phyloP scores from a whole-genome alignment of 2,888 invertebrate genomes.

The Drosophila falleni region DNA sequence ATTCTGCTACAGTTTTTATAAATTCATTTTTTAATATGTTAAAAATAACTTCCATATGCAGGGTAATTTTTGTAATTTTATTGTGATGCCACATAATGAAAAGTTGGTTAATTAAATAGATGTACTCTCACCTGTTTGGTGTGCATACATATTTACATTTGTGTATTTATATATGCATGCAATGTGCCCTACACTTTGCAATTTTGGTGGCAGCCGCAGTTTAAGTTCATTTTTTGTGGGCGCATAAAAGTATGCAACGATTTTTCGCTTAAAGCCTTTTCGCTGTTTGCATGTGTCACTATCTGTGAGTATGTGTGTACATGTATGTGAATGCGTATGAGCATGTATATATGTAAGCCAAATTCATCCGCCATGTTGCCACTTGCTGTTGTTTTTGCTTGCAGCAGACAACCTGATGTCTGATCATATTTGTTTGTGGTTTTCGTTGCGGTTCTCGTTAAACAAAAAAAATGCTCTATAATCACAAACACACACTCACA shows the following conservation, averaged over 20 bases:
- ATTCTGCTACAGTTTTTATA: not conserved
- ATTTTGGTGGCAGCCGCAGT: conserved; percentile 1
- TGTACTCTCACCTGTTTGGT: not conserved
- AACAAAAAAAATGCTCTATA: conserved; percentile 56
- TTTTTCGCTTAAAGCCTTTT: conserved; percentile 40
- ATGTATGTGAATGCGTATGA: conserved; percentile 11
- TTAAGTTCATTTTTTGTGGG: conserved; percentile 39
- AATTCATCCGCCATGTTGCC: conserved; percentile 66
- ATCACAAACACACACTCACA: conserved; percentile 24
- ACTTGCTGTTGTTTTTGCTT: conserved; percentile 38
- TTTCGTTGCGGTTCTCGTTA: conserved; percentile 64
- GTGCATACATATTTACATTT: not conserved
- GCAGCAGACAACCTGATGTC: conserved; percentile 62
- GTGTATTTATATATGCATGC: conserved; percentile 1
- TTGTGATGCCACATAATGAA: conserved; percentile 11
- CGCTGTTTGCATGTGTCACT: conserved; percentile 36
- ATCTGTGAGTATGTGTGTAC: conserved; percentile 18
- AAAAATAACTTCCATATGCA: not conserved
- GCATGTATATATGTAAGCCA: conserved; percentile 50
- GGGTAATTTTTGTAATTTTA: not conserved
- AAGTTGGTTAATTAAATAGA: conserved; percentile 40
- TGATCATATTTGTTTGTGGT: conserved; percentile 79
- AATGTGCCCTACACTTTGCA: conserved; percentile 7
- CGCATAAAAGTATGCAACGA: conserved; percentile 63
- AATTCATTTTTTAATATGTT: not conserved